phyloP scores from a whole-genome alignment of 2,113 vertebrate genomes.

The Puntigrus tetrazona region DNA sequence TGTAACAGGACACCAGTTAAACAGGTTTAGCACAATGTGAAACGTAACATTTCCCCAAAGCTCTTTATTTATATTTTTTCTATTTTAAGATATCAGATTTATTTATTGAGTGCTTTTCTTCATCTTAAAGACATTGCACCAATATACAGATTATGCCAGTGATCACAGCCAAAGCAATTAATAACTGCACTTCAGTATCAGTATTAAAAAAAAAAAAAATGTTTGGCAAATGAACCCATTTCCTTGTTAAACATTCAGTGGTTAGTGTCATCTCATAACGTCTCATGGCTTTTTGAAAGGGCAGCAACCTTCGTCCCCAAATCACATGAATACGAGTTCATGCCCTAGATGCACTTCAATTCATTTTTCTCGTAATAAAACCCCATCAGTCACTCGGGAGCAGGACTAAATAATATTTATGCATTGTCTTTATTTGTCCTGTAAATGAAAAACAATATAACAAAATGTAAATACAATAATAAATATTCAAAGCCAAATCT shows the following conservation, averaged over 20 bases:
- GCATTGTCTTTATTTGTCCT: constrained; percentile 68
- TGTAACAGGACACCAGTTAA: not conserved
- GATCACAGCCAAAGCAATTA: not conserved
- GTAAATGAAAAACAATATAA: constrained; percentile 79
- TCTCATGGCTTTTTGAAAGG: not conserved
- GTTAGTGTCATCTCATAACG: not conserved
- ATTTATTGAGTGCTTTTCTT: not conserved
- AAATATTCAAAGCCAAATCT: constrained; percentile 89
- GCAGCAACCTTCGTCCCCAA: constrained; percentile 20
- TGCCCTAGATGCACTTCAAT: constrained; percentile 54
- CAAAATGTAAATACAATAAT: constrained; percentile 94
- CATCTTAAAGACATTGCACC: not conserved
- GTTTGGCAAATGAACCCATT: not conserved
- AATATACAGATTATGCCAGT: not conserved
- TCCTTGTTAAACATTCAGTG: not conserved
- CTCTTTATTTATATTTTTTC: not conserved
- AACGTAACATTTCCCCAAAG: not conserved
- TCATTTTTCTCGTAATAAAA: constrained; percentile 78
- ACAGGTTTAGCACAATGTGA: not conserved
- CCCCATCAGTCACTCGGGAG: constrained; percentile 67
- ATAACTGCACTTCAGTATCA: not conserved
- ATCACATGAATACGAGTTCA: constrained; percentile 32
- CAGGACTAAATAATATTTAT: constrained; percentile 62
- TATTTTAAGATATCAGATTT: not conserved
- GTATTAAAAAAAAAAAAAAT: not conserved